phyloP scores from a whole-genome alignment of 2,888 invertebrate species.

The Alloscopus bannaensis region DNA sequence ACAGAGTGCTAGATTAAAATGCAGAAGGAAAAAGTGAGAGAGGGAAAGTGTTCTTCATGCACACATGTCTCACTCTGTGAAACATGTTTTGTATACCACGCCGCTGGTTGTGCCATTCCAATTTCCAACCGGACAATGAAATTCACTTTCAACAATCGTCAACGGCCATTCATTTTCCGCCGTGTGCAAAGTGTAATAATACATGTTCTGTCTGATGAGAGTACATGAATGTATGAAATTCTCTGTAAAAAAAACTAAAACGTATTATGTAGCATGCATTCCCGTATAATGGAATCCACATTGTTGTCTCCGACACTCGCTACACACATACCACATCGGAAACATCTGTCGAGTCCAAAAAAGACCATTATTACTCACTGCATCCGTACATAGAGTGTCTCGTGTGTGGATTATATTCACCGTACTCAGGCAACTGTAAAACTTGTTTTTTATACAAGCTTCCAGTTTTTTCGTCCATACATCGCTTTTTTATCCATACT shows the following conservation, averaged over 20 bases:
- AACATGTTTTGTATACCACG: neutral
- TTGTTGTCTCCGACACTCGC: too few relatives aligned
- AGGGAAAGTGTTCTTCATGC: slow-evolving; percentile 17
- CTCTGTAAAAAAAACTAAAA: slow-evolving; percentile 8
- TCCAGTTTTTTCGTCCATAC: too few relatives aligned
- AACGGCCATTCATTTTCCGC: slow-evolving; percentile 12
- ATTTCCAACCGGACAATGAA: neutral
- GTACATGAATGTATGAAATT: slow-evolving; percentile 7
- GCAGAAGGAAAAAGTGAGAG: neutral
- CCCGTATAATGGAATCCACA: neutral
- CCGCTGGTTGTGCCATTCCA: too few relatives aligned
- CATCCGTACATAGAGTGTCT: neutral
- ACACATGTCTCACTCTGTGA: slow-evolving; percentile 13
- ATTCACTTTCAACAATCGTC: slow-evolving; percentile 17
- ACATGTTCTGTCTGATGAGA: neutral
- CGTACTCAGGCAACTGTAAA: slow-evolving; percentile 27
- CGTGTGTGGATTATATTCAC: slow-evolving; percentile 14
- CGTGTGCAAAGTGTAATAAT: neutral
- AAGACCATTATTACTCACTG: slow-evolving; percentile 3
- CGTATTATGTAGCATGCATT: neutral
- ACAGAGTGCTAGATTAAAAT: neutral
- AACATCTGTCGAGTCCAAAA: slow-evolving; percentile 44
- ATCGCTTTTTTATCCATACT: neutral
- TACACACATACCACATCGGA: slow-evolving; percentile 22
- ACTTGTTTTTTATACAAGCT: slow-evolving; percentile 39